These are phyloP conservation scores for Urophycis tenuis DNA, from an alignment of 2,797 vertebrate genomes.

Conservation along the genomic window DNA sequence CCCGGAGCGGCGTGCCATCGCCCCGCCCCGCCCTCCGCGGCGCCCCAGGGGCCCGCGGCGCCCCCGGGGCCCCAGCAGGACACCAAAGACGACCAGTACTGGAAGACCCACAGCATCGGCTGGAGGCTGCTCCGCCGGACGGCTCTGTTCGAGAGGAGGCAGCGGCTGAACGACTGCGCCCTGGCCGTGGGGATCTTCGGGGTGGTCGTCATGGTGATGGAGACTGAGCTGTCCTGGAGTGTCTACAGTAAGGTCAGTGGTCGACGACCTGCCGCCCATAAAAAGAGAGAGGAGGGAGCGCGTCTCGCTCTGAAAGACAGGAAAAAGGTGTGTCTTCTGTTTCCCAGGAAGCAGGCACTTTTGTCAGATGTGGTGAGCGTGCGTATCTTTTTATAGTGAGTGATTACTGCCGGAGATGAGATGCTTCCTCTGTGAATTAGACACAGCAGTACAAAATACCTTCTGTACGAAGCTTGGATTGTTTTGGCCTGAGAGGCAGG, in stretches of 20 bases:
- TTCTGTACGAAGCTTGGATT: not conserved
- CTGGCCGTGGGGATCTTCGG: conserved; percentile 86
- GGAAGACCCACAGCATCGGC: conserved; percentile 82
- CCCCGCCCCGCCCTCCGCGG: conserved; percentile 4
- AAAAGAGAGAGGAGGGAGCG: not conserved
- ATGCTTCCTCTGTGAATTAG: too few species aligned
- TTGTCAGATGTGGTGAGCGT: not conserved
- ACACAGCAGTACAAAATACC: not conserved
- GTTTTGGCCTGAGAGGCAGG: not conserved
- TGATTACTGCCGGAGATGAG: too few species aligned
- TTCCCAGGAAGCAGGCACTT: not conserved
- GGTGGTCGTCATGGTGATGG: conserved; percentile 88
- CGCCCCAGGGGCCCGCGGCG: conserved; percentile 34
- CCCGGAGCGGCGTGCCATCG: not conserved
- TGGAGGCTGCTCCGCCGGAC: conserved; percentile 79
- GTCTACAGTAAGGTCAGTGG: conserved; percentile 86
- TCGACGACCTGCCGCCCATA: not conserved
- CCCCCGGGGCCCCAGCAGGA: conserved; percentile 30
- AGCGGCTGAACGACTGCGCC: conserved; percentile 84
- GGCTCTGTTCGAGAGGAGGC: conserved; percentile 83
- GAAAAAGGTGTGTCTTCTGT: not conserved
- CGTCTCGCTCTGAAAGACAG: not conserved
- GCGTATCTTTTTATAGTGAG: not conserved
- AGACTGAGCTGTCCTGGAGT: conserved; percentile 92
- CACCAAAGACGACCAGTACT: conserved; percentile 54